A percentile compares a stretch with the other conserved stretches of the same genome.
These are phyloP conservation scores for Perithous albicinctus DNA, from an alignment of 2,888 invertebrate species.

Conservation along the genomic window DNA sequence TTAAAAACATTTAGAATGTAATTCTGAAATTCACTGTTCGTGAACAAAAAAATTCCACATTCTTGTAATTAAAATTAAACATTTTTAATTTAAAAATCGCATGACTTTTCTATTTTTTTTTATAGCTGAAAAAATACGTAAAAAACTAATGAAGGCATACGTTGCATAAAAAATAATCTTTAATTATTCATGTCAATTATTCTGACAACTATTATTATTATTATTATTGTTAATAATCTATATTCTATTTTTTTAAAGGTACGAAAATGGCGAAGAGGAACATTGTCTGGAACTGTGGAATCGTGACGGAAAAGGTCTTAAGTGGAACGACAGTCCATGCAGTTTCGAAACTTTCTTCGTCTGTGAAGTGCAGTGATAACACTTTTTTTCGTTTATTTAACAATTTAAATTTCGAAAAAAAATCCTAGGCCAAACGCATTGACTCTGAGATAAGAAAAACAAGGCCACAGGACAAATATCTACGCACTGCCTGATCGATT, in stretches of 20 bases:
- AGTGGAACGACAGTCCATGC: slow-evolving; percentile 97
- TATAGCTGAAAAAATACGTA: no score
- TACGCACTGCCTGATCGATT: background rate
- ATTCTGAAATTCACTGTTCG: no score
- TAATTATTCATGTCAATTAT: no score
- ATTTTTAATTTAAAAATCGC: no score
- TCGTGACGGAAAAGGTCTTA: slow-evolving; percentile 95
- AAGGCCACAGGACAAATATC: background rate
- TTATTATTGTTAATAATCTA: no score
- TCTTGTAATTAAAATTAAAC: no score
- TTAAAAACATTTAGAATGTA: no score
- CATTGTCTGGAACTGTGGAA: slow-evolving; percentile 97
- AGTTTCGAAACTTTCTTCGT: slow-evolving; percentile 97
- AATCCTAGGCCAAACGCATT: background rate
- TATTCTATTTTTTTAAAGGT: slow-evolving; percentile 84
- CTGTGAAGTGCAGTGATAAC: slow-evolving; percentile 90
- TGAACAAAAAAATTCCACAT: no score
- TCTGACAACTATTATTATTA: no score
- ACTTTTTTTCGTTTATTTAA: slow-evolving; percentile 30
- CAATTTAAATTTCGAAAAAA: slow-evolving; percentile 23
- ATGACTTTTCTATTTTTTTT: no score
- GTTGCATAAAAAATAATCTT: no score
- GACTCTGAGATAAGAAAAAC: slow-evolving; percentile 26
- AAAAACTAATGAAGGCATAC: no score
- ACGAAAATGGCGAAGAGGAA: slow-evolving; percentile 97